Percentiles rank a stretch among this genome's conserved stretches.
phyloP scores from a whole-genome alignment of 2,113 vertebrate species.

The Anthoscopus minutus region DNA sequence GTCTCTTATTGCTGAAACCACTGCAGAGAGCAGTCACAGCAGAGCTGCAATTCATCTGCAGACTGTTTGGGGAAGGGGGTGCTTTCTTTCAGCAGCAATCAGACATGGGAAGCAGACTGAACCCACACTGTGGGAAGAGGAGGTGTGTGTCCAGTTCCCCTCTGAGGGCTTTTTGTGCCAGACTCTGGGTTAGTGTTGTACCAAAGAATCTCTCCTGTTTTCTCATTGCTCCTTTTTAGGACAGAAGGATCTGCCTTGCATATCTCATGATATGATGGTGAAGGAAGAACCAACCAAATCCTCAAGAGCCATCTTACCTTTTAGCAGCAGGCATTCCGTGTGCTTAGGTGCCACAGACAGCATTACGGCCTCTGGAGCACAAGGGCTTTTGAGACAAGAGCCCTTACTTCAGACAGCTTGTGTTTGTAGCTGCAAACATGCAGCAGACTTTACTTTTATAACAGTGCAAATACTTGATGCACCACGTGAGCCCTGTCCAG shows the following conservation, averaged over 20 bases:
- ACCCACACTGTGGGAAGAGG: neutral
- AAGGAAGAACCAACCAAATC: neutral
- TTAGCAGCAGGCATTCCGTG: neutral
- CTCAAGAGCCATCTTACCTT: neutral
- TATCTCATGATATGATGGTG: neutral
- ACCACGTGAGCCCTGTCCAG: rapidly evolving
- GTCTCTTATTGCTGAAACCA: neutral
- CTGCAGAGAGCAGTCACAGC: neutral
- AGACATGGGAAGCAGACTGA: neutral
- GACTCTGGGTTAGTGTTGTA: rapidly evolving
- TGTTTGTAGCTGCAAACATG: neutral
- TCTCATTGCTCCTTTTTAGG: neutral
- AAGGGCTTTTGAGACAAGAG: neutral
- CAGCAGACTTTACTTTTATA: neutral
- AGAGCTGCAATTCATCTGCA: neutral
- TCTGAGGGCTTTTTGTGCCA: neutral
- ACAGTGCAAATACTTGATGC: neutral
- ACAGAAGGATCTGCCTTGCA: neutral
- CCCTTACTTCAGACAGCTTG: neutral
- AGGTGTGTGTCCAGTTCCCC: rapidly evolving
- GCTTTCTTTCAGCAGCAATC: neutral
- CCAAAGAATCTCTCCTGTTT: neutral
- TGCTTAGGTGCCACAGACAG: too few relatives aligned
- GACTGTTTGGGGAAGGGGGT: neutral
- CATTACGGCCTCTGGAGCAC: neutral